Conservation (phyloP, 2,113 vertebrate species). For the Oryctolagus cuniculus region mOryCun1.1 NC_091432.1:208477001-208477500, state of each 20-base stretch:
- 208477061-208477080: not conserved
- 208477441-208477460: not conserved
- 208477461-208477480: conserved; percentile 65
- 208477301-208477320: not conserved
- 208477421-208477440: conserved; percentile 32
- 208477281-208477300: not conserved
- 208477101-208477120: not conserved
- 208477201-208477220: not conserved
- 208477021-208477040: not conserved
- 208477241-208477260: not conserved
- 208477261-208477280: not conserved
- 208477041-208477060: not conserved
- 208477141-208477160: not conserved
- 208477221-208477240: not conserved
- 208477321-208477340: not conserved
- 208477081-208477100: conserved; percentile 24
- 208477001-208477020: not conserved
- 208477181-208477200: not conserved
- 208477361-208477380: not conserved
- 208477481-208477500: conserved; percentile 69
- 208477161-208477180: not conserved
- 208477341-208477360: not conserved
- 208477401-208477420: conserved; percentile 25
- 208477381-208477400: not conserved
- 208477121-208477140: not conserved